Percentiles rank a stretch among this genome's conserved stretches.
Evolutionary conservation across 2,113 vertebrate genomes (phyloP).

Genomic region (Polypterus senegalus): DNA sequence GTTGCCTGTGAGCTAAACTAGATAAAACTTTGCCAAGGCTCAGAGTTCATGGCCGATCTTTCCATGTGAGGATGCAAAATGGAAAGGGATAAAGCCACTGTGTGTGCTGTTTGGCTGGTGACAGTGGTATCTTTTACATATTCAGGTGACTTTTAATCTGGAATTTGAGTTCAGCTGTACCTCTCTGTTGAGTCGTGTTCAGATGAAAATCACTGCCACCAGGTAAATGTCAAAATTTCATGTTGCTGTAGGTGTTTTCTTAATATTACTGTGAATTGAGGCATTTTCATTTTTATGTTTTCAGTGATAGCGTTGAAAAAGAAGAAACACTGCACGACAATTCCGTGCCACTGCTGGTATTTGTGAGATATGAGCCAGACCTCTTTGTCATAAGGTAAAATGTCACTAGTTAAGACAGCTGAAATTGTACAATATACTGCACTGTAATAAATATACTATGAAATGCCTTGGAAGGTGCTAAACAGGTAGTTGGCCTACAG

Average conservation of each 20-base stretch:
- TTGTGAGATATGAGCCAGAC: slow-evolving; percentile 72
- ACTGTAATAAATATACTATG: no score
- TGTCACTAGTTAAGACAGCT: no score
- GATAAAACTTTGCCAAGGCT: no score
- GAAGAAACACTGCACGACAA: slow-evolving; percentile 61
- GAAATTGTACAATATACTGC: no score
- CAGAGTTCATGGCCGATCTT: no score
- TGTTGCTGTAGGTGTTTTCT: background rate
- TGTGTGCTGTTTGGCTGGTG: no score
- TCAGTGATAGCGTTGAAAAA: slow-evolving; percentile 69
- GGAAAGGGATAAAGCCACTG: no score
- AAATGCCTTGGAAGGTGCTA: no score
- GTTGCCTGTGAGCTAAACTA: no score
- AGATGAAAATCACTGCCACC: slow-evolving; percentile 53
- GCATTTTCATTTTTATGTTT: background rate
- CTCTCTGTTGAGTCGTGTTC: slow-evolving; percentile 52
- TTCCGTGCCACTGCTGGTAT: slow-evolving; percentile 44
- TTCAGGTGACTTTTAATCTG: slow-evolving; percentile 69
- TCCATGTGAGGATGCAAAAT: no score
- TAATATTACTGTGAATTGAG: no score
- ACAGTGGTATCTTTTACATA: background rate
- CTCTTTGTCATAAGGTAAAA: slow-evolving; percentile 71
- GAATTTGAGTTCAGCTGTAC: slow-evolving; percentile 89
- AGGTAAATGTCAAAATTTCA: slow-evolving; percentile 45
- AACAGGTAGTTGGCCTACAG: no score